Conservation (phyloP, 2,888 invertebrate species). For the Acanthosepion lycidas region DNA sequence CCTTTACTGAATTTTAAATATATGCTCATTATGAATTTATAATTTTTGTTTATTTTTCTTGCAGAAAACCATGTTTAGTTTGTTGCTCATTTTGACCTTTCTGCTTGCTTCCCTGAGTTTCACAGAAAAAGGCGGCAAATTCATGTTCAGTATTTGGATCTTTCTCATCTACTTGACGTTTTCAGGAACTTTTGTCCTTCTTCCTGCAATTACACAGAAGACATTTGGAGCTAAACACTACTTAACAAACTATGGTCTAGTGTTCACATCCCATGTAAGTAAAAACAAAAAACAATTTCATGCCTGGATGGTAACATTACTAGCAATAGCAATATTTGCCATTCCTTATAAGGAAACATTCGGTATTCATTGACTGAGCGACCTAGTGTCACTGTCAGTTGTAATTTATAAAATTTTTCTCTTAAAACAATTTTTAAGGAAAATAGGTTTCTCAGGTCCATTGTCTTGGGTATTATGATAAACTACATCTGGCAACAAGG, state of each 20-base stretch:
- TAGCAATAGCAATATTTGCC: no score
- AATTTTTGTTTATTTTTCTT: conserved; percentile 42
- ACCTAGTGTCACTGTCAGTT: no score
- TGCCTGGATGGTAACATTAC: no score
- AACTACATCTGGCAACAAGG: no score
- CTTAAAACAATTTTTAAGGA: no score
- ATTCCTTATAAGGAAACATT: no score
- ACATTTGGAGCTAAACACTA: conserved; percentile 72
- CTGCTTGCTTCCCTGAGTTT: conserved; percentile 59
- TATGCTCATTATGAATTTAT: no score
- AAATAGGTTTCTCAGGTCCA: no score
- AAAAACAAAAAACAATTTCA: neutral
- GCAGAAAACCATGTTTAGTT: conserved; percentile 58
- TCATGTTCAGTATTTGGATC: conserved; percentile 70
- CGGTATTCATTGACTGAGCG: no score
- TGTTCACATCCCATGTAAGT: conserved; percentile 68
- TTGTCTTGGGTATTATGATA: no score
- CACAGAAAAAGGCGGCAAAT: conserved; percentile 62
- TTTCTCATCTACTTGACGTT: conserved; percentile 71
- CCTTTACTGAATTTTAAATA: no score
- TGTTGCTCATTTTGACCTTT: conserved; percentile 56
- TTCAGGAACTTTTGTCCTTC: conserved; percentile 71
- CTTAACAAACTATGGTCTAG: conserved; percentile 71
- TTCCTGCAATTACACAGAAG: conserved; percentile 72
- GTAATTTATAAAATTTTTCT: no score